A percentile compares a stretch with the other conserved stretches of the same genome.
These are phyloP conservation scores for Brienomyrus longianalis DNA, from an alignment of 2,113 vertebrate species.

Conservation along the genomic window DNA sequence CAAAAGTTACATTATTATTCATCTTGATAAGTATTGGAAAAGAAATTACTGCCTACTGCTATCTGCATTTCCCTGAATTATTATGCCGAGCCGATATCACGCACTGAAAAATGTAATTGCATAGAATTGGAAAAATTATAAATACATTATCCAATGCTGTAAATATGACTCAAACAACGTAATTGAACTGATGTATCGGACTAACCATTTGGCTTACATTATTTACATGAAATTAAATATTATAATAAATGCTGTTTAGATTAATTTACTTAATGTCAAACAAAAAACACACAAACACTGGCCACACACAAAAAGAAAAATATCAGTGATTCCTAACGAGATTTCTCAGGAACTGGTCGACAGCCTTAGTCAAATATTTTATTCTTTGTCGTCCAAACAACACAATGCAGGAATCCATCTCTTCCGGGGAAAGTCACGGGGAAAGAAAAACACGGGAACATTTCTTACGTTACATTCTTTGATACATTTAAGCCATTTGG, in stretches of 20 bases:
- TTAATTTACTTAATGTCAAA: neutral
- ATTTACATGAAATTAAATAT: neutral
- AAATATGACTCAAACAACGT: neutral
- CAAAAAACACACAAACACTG: neutral
- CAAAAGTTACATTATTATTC: neutral
- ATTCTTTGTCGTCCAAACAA: neutral
- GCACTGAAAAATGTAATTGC: neutral
- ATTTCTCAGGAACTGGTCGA: neutral
- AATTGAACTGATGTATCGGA: neutral
- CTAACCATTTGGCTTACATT: neutral
- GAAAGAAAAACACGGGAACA: neutral
- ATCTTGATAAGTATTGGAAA: neutral
- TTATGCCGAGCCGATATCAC: neutral
- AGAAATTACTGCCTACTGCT: neutral
- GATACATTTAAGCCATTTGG: neutral
- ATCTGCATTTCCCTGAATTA: neutral
- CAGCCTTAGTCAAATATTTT: neutral
- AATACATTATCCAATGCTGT: neutral
- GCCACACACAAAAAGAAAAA: neutral
- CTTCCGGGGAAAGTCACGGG: neutral
- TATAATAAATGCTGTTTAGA: neutral
- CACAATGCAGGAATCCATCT: neutral
- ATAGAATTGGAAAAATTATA: neutral
- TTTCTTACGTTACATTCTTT: neutral
- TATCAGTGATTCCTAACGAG: neutral